phyloP scores from a whole-genome alignment of 1,140 invertebrate genomes.

The Aphidius ervi region DNA sequence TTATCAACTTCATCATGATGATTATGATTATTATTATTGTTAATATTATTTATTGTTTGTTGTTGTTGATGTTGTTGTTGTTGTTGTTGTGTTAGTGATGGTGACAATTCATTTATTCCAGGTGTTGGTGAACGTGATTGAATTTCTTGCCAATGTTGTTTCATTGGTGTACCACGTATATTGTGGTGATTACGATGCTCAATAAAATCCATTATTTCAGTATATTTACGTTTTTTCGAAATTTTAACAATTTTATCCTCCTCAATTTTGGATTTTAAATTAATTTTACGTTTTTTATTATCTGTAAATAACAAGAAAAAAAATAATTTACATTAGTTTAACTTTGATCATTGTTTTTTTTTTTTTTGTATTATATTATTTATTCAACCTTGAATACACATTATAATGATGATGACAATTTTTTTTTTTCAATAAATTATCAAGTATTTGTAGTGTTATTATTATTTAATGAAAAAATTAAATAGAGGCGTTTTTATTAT shows the following conservation, averaged over 20 bases:
- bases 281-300: no score
- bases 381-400: no score
- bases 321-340: neutral
- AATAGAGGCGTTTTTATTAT: no score
- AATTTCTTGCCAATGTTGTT: neutral
- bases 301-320: neutral
- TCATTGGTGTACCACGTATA: constrained; percentile 3
- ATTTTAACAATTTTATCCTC: neutral
- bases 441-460: no score
- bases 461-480: no score
- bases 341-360: no score
- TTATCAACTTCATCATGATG: constrained; percentile 39
- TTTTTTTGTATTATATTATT: no score
- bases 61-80: neutral
- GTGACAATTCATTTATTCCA: neutral
- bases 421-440: no score
- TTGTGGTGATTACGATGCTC: constrained; percentile 3
- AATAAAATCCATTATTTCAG: constrained; percentile 15
- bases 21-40: constrained; percentile 6
- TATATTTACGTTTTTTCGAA: neutral
- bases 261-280: neutral
- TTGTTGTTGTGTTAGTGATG: neutral
- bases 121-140: neutral
- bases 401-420: no score
- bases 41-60: neutral